Evolutionary conservation across 2,113 vertebrate species (phyloP), one percentile per base, ranked within the genome.

Genomic region (Leuciscus idus): DNA sequence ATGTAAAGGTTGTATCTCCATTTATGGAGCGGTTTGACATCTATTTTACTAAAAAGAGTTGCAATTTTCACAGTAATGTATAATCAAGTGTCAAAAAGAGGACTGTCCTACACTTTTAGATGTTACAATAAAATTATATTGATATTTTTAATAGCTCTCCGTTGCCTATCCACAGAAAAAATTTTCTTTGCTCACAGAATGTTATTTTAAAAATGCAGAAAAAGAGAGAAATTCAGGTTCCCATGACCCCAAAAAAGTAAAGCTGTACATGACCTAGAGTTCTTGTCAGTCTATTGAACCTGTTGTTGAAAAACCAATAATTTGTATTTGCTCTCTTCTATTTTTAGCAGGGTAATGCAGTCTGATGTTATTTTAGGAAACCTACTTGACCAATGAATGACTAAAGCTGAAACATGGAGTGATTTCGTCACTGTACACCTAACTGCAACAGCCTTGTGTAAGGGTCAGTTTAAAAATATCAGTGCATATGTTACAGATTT

Each of bases 101-200:
- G 2, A n/a, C 17, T 55, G 28, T 39, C 17, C 46, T 46, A 36
- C 48, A 36, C 50, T 48, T 28, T 66, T 46, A 55, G n/a, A 28
- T 10, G 33, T 83, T 36, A 72, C 17, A 86, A 76, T 76, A 81
- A 89, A 89, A 76, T 74, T 2, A 72, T 64, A 66, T 50, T 74
- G 55, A 28, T 86, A 84, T 81, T 86, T 86, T 87, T 81, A n/a
- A 89, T 77, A 19, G 39, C 17, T 62, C n/a, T 73, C 30, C 2
- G 26, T 33, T 81, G 39, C 39, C 3, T 48, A 28, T 48, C 6
- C n/a, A 9, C 23, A 6, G 9, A 10, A 48, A 28, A 19, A 48
- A 64, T 1, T 43, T 28, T 46, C 3, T 43, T 43, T 1, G 0
- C 11, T 28, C 3, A 36, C 64, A 19, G 64, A 68, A 70, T 70